phyloP scores from a whole-genome alignment of 2,113 vertebrate species.

The Parus major region DNA sequence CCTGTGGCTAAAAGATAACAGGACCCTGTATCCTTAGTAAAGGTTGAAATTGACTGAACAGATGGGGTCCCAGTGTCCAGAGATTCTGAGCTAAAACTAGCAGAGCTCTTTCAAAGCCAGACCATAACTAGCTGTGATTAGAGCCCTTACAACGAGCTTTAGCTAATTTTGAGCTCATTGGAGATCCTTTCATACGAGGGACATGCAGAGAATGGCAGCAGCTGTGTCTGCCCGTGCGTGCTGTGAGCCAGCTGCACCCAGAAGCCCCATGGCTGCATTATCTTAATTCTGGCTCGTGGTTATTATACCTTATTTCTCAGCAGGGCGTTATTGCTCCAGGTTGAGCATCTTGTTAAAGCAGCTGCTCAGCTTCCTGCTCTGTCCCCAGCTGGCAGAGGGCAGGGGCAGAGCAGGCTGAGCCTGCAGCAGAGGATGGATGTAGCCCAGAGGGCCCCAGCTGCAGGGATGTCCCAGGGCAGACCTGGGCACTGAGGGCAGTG shows the following conservation, averaged over 20 bases:
- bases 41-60: not conserved
- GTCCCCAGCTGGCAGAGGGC: not conserved
- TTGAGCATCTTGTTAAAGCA: not conserved
- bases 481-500: not conserved
- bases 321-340: not conserved
- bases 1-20: not conserved
- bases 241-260: not conserved
- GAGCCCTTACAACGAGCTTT: not conserved
- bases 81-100: not conserved
- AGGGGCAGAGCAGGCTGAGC: not conserved
- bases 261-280: not conserved
- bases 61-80: not conserved
- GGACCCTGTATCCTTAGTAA: not conserved
- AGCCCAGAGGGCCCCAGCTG: not conserved
- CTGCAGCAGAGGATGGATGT: not conserved
- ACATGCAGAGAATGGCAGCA: not conserved
- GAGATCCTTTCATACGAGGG: not conserved
- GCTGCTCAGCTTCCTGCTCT: not conserved
- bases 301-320: conserved; percentile 40
- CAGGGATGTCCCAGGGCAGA: not conserved
- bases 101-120: not conserved
- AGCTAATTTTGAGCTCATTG: conserved; percentile 9
- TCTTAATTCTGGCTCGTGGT: not conserved
- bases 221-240: rapidly evolving
- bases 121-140: not conserved